These are phyloP conservation scores for Artibeus jamaicensis DNA, from an alignment of 2,797 vertebrate genomes.

Conservation along the genomic window DNA sequence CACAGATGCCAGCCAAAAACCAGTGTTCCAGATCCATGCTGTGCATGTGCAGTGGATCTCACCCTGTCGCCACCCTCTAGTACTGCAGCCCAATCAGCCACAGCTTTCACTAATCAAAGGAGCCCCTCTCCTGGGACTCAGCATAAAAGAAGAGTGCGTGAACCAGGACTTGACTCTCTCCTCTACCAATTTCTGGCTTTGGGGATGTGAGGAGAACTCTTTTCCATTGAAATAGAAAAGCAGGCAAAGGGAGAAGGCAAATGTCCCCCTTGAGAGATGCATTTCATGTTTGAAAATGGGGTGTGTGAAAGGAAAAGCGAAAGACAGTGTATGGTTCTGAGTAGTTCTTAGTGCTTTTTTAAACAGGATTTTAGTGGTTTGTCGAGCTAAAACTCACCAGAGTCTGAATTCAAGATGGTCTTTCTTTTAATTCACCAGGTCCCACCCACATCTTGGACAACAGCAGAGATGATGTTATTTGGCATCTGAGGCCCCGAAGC, in stretches of 20 bases:
- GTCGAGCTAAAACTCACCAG: not conserved
- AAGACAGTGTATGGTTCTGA: not conserved
- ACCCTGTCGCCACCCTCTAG: accelerated
- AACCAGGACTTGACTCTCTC: not conserved
- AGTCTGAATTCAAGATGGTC: not conserved
- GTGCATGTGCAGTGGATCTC: accelerated
- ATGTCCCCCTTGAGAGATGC: too few species aligned
- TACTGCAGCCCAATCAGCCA: not conserved
- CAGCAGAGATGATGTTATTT: not conserved
- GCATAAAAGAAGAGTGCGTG: not conserved
- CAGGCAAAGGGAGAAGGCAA: not conserved
- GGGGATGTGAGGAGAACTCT: not conserved
- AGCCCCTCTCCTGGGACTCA: not conserved
- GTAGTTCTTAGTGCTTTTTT: not conserved
- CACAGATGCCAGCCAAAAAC: not conserved
- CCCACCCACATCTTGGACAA: not conserved
- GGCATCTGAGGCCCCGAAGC: not conserved
- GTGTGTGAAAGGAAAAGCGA: not conserved
- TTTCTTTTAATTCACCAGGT: not conserved
- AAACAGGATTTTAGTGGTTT: not conserved
- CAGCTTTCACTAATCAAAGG: not conserved
- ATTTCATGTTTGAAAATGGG: not conserved
- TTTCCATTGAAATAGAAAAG: not conserved
- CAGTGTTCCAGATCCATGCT: not conserved
- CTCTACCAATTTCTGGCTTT: not conserved